phyloP scores from a whole-genome alignment of 2,797 vertebrate species.

The Acanthis flammea region DNA sequence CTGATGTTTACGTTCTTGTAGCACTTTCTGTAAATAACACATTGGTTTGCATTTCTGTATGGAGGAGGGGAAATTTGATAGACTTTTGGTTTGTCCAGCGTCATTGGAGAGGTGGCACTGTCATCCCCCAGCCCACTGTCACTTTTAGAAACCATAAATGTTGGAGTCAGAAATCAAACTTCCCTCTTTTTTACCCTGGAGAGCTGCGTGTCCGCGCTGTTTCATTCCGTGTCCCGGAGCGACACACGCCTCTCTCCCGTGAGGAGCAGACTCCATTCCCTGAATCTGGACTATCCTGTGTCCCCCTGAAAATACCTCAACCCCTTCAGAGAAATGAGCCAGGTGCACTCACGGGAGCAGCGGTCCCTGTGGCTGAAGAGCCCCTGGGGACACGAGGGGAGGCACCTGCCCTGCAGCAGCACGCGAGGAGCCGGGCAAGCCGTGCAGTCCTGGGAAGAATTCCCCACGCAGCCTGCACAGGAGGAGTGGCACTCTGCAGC shows the following conservation, averaged over 20 bases:
- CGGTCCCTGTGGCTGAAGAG: conserved; percentile 68
- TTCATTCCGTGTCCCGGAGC: neutral
- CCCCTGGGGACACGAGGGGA: conserved; percentile 78
- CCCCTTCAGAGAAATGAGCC: neutral
- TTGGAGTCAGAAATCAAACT: neutral
- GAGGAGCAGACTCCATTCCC: neutral
- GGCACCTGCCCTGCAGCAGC: conserved; percentile 80
- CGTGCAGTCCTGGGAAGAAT: conserved; percentile 78
- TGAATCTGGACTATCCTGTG: neutral
- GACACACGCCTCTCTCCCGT: neutral
- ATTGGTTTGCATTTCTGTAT: neutral
- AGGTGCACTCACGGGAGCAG: conserved; percentile 80
- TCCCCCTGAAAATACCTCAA: neutral
- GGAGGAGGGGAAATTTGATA: neutral
- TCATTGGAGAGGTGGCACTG: neutral
- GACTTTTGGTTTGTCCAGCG: neutral
- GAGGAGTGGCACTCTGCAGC: conserved; percentile 85
- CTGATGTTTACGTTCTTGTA: neutral
- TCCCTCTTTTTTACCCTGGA: neutral
- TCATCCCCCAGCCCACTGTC: neutral
- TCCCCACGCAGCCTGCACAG: conserved; percentile 80
- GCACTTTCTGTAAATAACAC: neutral
- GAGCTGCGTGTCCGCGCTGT: accelerated
- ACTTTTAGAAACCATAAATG: neutral
- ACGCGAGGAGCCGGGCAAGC: conserved; percentile 70